These are phyloP conservation scores for Epizoanthus scotinus DNA, from an alignment of 92 coral and sea anemone species.

Conservation along the genomic window DNA sequence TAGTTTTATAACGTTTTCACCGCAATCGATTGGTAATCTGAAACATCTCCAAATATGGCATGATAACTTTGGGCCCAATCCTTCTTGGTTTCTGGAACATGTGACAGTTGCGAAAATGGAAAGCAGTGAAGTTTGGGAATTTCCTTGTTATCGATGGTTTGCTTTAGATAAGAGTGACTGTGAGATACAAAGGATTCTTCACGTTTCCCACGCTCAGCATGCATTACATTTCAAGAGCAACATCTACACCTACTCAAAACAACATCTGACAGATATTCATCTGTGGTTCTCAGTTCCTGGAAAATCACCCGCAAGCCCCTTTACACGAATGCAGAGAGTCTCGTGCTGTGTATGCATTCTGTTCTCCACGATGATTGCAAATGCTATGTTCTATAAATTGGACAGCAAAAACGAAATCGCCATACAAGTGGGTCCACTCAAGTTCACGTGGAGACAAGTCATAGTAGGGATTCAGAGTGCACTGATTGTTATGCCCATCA, in stretches of 20 bases:
- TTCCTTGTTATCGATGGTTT: slow-evolving; percentile 60
- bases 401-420: slow-evolving; percentile 23
- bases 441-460: slow-evolving; percentile 58
- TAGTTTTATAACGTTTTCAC: slow-evolving; percentile 20
- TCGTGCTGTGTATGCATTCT: slow-evolving; percentile 58
- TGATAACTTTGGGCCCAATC: slow-evolving; percentile 44
- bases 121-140: slow-evolving; percentile 32
- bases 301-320: slow-evolving; percentile 37
- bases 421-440: slow-evolving; percentile 59
- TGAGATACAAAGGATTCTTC: slow-evolving; percentile 38
- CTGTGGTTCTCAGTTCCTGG: slow-evolving; percentile 63
- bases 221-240: slow-evolving; percentile 11
- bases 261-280: slow-evolving; percentile 43
- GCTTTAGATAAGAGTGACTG: slow-evolving; percentile 54
- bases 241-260: slow-evolving; percentile 15
- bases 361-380: slow-evolving; percentile 60
- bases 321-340: slow-evolving; percentile 61
- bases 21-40: slow-evolving; percentile 26
- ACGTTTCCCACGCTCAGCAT: neutral
- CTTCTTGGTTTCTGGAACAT: slow-evolving; percentile 54
- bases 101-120: slow-evolving; percentile 24
- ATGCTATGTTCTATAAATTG: slow-evolving; percentile 67
- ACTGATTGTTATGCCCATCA: slow-evolving; percentile 51
- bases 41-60: slow-evolving; percentile 38
- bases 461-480: slow-evolving; percentile 59